Evolutionary conservation across 2,888 invertebrate genomes (phyloP).

Genomic region (Sinhomidia bicolor): DNA sequence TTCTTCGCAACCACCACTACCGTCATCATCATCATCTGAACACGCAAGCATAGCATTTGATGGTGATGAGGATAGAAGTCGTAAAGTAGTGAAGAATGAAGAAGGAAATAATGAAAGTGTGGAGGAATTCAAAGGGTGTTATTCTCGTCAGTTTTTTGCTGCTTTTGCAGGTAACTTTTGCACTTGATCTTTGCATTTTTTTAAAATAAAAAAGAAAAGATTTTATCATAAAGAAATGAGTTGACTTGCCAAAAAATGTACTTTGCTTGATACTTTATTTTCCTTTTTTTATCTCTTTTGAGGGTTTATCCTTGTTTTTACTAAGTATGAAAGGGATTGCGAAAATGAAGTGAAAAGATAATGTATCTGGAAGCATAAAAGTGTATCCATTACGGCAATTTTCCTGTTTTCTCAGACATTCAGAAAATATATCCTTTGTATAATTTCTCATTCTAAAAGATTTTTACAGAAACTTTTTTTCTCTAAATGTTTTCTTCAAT

Average conservation of each 20-base stretch:
- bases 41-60: conserved; percentile 1
- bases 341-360: background rate
- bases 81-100: conserved; percentile 13
- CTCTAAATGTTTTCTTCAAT: too few species aligned
- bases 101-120: conserved; percentile 50
- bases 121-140: conserved; percentile 68
- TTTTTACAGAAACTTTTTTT: too few species aligned
- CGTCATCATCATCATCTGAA: background rate
- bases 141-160: conserved; percentile 77
- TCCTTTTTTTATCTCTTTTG: background rate
- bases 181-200: conserved; percentile 47
- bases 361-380: too few species aligned
- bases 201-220: background rate
- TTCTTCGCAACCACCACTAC: too few species aligned
- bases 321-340: background rate
- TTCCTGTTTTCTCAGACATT: too few species aligned
- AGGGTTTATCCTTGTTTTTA: background rate
- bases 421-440: too few species aligned
- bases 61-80: conserved; percentile 30
- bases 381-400: too few species aligned
- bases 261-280: background rate
- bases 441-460: too few species aligned
- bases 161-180: conserved; percentile 78
- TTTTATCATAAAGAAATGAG: background rate
- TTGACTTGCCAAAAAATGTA: background rate